Base-by-base conservation (phyloP, 2,113 vertebrate species). In the Aphyosemion australe region DNA sequence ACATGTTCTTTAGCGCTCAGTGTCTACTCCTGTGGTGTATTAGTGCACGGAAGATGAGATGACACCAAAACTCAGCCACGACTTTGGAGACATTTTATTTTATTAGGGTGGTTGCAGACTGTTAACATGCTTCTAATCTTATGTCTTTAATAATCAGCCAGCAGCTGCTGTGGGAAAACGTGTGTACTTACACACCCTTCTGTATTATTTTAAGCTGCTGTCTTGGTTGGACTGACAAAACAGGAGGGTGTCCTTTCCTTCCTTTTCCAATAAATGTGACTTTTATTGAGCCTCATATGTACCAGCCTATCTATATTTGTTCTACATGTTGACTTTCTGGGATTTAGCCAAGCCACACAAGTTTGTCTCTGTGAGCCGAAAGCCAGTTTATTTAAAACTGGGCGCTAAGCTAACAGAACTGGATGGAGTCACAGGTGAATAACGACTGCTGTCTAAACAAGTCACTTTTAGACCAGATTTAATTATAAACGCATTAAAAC, bases 261-360 rank as follows among this genome's bases (percentile, higher is more conserved):
- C 76, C 76, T 74, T 80, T 80, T 79, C 71, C 83, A 83, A 86
- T 89, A 87, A 87, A 86, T 65, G 58, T 56, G 13, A 72, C 74
- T 81, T 80, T 80, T 72, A 89, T 88, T 87, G 84, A 88, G 70
- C 83, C 79, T 78, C n/a, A 9, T 49, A 81, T 81, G 76, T 75
- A 72, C 83, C 65, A 61, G 69, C 61, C 70, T 79, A 88, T 84
- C 88, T 86, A 79, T 91, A 84, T 90, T 89, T 87, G 84, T 76
- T 84, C 86, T 75, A 18, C 20, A 42, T 88, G 83, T 91, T 89
- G 88, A 88, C 83, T 83, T 74, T 73, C 70, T 79, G 73, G 80
- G 77, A 87, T 85, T 79, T 72, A 72, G 63, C 72, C 61, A 59
- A 77, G 60, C 80, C 80, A 79, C 72, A 89, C 85, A 88, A 61